Evolutionary conservation across 2,888 invertebrate species (phyloP).

Genomic region (Autographa pulchrina): DNA sequence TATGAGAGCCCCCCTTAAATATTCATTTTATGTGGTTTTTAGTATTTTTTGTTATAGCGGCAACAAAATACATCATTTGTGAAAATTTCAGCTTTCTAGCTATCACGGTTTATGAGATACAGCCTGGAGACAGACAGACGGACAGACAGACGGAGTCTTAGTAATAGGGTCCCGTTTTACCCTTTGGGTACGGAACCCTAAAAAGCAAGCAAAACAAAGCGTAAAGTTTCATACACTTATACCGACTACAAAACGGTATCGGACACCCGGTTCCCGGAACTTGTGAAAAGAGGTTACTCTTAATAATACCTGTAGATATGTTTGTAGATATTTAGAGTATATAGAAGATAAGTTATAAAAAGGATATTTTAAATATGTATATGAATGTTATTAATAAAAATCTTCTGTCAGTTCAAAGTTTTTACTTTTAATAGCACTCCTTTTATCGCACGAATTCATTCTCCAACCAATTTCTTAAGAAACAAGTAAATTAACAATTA

Average conservation of each 20-base stretch:
- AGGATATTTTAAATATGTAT: slow-evolving; percentile 8
- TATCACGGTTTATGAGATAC: no score
- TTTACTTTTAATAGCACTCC: neutral
- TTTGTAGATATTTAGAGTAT: slow-evolving; percentile 6
- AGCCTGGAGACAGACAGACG: no score
- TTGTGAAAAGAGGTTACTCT: neutral
- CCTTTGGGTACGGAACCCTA: no score
- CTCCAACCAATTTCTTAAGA: no score
- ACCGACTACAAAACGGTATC: neutral
- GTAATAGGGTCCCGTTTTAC: no score
- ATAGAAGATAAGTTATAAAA: neutral
- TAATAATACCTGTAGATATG: slow-evolving; percentile 8
- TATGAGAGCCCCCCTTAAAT: no score
- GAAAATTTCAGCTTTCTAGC: no score
- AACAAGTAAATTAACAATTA: no score
- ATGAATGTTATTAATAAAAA: slow-evolving; percentile 9
- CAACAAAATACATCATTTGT: no score
- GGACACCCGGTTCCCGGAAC: neutral
- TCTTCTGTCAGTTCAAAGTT: neutral
- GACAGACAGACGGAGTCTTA: no score
- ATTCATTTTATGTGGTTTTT: no score
- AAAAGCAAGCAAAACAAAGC: neutral
- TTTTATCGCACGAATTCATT: neutral
- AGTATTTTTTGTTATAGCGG: no score
- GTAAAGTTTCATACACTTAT: neutral